These are phyloP conservation scores for Porites divaricata DNA, from an alignment of 92 coral and sea anemone genomes.

Conservation along the genomic window DNA sequence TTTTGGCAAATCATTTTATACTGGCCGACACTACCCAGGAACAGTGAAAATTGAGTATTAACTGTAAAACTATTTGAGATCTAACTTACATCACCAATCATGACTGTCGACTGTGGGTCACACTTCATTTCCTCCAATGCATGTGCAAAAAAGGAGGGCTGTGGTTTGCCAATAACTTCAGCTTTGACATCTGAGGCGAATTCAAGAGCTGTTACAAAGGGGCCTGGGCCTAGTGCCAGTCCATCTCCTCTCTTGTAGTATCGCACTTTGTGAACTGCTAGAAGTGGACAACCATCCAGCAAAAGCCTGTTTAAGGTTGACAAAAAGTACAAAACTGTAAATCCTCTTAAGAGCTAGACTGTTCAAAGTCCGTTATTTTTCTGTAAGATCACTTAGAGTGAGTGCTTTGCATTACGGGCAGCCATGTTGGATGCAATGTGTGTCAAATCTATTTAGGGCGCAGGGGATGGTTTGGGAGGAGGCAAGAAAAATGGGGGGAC, in stretches of 20 bases:
- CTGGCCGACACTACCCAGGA: no score
- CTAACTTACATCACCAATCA: constrained; percentile 95
- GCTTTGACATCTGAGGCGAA: constrained; percentile 83
- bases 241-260: constrained; percentile 93
- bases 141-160: constrained; percentile 78
- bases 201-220: constrained; percentile 94
- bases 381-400: no score
- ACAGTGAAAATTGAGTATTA: no score
- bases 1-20: no score
- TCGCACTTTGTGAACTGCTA: constrained; percentile 94
- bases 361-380: no score
- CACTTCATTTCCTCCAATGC: constrained; percentile 78
- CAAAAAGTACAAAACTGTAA: neutral
- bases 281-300: constrained; percentile 84
- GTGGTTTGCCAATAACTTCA: constrained; percentile 91
- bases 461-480: no score
- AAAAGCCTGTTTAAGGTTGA: constrained; percentile 60
- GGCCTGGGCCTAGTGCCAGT: constrained; percentile 98
- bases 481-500: no score
- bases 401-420: no score
- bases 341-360: no score
- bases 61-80: neutral
- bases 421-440: no score
- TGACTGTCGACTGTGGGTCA: constrained; percentile 75
- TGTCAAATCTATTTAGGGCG: no score